Conservation (phyloP, 2,113 vertebrate species). For the Mustela nigripes region DNA sequence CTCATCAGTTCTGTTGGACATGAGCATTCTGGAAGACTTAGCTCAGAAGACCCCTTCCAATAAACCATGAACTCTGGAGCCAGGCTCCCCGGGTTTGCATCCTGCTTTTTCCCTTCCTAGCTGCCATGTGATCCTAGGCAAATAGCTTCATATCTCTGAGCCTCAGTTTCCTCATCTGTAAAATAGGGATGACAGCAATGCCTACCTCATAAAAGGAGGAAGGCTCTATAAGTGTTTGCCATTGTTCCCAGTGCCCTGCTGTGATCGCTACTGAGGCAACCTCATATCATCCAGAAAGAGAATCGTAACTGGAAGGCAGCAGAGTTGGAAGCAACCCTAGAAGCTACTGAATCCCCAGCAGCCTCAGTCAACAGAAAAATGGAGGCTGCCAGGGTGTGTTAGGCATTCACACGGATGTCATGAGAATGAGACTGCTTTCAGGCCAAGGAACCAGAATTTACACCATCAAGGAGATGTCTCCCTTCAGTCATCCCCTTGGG, state of each 20-base stretch:
- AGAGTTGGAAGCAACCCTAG: not conserved
- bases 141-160: not conserved
- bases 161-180: not conserved
- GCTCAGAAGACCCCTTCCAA: not conserved
- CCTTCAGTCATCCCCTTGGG: not conserved
- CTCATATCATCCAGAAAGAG: not conserved
- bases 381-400: not conserved
- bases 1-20: not conserved
- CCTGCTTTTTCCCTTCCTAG: not conserved
- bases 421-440: not conserved
- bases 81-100: not conserved
- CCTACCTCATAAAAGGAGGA: not conserved
- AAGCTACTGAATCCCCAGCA: not conserved
- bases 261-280: not conserved
- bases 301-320: not conserved
- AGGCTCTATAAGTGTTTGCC: not conserved
- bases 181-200: not conserved
- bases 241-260: not conserved
- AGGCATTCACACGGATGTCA: not conserved
- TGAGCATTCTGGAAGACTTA: not conserved
- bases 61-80: not conserved
- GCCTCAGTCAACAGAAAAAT: not conserved
- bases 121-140: not conserved
- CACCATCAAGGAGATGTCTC: not conserved
- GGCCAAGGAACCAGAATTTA: not conserved